These are phyloP conservation scores for Marronus borbonicus DNA, from an alignment of 2,888 invertebrate species.

Conservation along the genomic window DNA sequence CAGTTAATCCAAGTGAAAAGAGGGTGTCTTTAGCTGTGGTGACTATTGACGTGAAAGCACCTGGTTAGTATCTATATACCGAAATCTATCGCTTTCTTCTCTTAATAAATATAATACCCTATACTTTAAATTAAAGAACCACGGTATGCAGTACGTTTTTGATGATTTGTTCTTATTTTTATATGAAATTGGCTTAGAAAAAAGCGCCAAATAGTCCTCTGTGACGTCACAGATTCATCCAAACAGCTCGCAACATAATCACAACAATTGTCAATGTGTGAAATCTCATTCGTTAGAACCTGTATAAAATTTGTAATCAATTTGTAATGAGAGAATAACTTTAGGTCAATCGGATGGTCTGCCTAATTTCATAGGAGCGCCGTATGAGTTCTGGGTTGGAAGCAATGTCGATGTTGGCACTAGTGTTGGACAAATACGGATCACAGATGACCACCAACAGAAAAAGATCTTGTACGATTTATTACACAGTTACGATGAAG, in stretches of 20 bases:
- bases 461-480: constrained; percentile 83
- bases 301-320: too few relatives aligned
- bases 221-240: too few relatives aligned
- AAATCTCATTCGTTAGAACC: too few relatives aligned
- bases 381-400: constrained; percentile 93
- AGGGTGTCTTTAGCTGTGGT: constrained; percentile 89
- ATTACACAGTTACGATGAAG: constrained; percentile 87
- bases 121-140: too few relatives aligned
- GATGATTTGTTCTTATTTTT: too few relatives aligned
- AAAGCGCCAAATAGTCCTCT: too few relatives aligned
- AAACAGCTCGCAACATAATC: too few relatives aligned
- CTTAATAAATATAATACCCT: too few relatives aligned
- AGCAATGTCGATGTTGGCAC: constrained; percentile 89
- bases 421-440: constrained; percentile 87
- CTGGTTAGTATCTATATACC: constrained; percentile 59
- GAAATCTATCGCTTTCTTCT: too few relatives aligned
- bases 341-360: constrained; percentile 73
- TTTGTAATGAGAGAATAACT: neutral
- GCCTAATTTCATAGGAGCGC: constrained; percentile 87
- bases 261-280: too few relatives aligned
- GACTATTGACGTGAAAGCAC: constrained; percentile 81
- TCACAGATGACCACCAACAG: constrained; percentile 80
- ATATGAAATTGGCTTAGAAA: too few relatives aligned
- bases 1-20: constrained; percentile 86
- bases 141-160: too few relatives aligned